Evolutionary conservation across 2,113 vertebrate genomes (phyloP).

Genomic region (Clarias batrachus): DNA sequence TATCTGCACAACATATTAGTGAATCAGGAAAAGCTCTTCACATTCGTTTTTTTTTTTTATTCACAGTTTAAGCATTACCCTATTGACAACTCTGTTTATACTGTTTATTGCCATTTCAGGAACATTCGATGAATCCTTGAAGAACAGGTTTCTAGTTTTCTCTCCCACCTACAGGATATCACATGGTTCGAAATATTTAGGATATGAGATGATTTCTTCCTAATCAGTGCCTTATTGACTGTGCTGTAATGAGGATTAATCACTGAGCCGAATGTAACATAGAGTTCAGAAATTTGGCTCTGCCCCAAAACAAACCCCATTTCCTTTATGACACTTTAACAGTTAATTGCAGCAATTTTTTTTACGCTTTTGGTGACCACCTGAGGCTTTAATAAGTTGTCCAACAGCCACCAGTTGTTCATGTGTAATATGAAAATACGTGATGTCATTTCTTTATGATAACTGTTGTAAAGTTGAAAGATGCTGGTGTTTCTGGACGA

Average conservation of each 20-base stretch:
- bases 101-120: background rate
- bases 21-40: constrained; percentile 52
- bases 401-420: background rate
- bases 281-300: background rate
- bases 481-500: background rate
- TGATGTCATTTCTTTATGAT: background rate
- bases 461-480: background rate
- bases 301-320: background rate
- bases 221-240: constrained; percentile 66
- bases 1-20: constrained; percentile 32
- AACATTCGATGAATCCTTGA: background rate
- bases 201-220: constrained; percentile 42
- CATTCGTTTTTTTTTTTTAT: background rate
- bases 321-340: constrained; percentile 19
- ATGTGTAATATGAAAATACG: background rate
- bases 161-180: background rate
- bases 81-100: background rate
- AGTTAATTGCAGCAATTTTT: constrained; percentile 57
- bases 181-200: background rate
- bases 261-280: constrained; percentile 14
- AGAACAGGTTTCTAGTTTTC: background rate
- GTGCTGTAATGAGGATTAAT: constrained; percentile 32
- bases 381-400: background rate
- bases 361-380: constrained; percentile 27
- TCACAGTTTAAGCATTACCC: background rate